Conservation (phyloP, 2,888 invertebrate genomes). For the Siphonodentalium dalli region DNA sequence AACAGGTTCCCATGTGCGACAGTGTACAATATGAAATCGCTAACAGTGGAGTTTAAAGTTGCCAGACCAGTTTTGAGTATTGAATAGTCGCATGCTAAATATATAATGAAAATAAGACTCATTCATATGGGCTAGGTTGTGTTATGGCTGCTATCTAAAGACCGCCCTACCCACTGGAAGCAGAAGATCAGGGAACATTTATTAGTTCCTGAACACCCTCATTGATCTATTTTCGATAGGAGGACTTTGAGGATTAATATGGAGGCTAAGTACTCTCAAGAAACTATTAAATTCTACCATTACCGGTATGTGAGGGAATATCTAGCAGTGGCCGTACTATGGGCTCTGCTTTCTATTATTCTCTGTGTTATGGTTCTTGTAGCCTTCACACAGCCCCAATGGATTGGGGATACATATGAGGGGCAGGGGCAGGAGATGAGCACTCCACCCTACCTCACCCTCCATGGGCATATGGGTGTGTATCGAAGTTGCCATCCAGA, state of each 20-base stretch:
- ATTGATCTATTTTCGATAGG: constrained; percentile 1
- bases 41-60: no score
- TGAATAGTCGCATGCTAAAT: no score
- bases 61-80: no score
- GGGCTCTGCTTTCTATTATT: constrained; percentile 97
- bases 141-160: no score
- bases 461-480: constrained; percentile 89
- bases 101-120: no score
- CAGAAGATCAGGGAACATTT: no score
- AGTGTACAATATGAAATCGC: no score
- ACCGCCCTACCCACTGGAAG: no score
- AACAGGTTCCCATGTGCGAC: no score
- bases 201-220: constrained; percentile 1
- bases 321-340: constrained; percentile 88
- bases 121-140: no score
- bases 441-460: constrained; percentile 67
- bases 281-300: constrained; percentile 36
- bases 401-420: constrained; percentile 62
- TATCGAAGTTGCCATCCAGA: constrained; percentile 79
- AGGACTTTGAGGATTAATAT: constrained; percentile 11
- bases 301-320: constrained; percentile 62
- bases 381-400: constrained; percentile 85
- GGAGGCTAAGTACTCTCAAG: constrained; percentile 28
- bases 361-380: constrained; percentile 93
- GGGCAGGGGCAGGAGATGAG: constrained; percentile 68